Conservation (phyloP, 2,888 invertebrate species). For the Herminia tarsipennalis region DNA sequence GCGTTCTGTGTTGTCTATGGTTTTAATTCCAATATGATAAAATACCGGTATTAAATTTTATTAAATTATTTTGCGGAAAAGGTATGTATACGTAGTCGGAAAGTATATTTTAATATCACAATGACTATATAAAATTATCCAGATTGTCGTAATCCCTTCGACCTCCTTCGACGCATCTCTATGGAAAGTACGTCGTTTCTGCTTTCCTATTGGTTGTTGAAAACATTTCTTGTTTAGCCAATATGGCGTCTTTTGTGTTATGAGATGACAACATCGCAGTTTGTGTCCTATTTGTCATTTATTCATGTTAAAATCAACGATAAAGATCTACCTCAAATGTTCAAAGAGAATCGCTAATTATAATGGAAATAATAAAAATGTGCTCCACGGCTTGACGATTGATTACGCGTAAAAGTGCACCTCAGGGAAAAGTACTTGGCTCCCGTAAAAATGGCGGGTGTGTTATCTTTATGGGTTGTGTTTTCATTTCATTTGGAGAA, state of each 20-base stretch:
- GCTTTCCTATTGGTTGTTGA: conserved; percentile 31
- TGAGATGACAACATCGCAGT: conserved; percentile 86
- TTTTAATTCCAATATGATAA: too few relatives aligned
- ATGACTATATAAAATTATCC: neutral
- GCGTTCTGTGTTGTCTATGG: too few relatives aligned
- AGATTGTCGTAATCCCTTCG: neutral
- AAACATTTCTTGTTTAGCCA: conserved; percentile 67
- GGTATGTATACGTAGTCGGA: too few relatives aligned
- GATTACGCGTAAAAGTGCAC: conserved; percentile 61
- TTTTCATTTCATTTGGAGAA: conserved; percentile 74
- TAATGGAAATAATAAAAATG: conserved; percentile 57
- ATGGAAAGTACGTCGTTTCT: conserved; percentile 35
- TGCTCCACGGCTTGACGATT: conserved; percentile 47
- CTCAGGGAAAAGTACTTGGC: conserved; percentile 73
- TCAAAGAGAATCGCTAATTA: conserved; percentile 67
- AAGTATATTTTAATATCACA: too few relatives aligned
- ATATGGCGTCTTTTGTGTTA: conserved; percentile 84
- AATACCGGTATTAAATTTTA: too few relatives aligned
- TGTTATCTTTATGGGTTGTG: conserved; percentile 83
- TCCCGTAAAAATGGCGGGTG: conserved; percentile 85
- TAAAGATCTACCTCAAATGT: conserved; percentile 73
- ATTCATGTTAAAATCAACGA: conserved; percentile 60
- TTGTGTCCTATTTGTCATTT: conserved; percentile 79
- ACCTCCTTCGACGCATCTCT: conserved; percentile 25
- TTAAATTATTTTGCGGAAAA: too few relatives aligned